Evolutionary conservation across 2,888 invertebrate genomes (phyloP).

Genomic region (Folsomia manolachei): DNA sequence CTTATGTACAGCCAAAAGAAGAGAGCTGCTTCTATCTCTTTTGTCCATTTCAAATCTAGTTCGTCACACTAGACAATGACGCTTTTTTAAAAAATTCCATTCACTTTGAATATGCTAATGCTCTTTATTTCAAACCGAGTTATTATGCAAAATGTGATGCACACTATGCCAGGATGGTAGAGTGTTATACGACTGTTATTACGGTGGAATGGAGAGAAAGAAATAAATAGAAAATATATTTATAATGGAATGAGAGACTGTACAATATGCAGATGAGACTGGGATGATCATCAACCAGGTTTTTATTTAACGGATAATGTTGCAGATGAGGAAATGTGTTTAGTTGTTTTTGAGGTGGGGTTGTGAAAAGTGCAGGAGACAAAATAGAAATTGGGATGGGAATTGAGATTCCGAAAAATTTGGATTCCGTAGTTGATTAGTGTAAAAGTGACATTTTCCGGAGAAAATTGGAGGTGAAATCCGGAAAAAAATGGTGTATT

Average conservation of each 20-base stretch:
- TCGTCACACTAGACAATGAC: constrained; percentile 11
- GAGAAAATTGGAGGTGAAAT: neutral
- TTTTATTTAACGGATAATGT: neutral
- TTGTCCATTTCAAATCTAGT: constrained; percentile 14
- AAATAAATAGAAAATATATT: too few relatives aligned
- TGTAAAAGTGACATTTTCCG: neutral
- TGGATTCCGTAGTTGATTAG: too few relatives aligned
- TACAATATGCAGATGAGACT: neutral
- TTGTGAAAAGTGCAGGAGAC: neutral
- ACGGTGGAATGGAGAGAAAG: neutral
- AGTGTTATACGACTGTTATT: neutral
- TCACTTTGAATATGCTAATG: constrained; percentile 15
- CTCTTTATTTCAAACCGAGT: neutral
- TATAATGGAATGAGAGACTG: too few relatives aligned
- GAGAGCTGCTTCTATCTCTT: constrained; percentile 10
- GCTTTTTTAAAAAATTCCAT: constrained; percentile 14
- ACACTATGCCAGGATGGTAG: neutral
- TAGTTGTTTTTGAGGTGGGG: neutral
- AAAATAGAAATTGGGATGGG: neutral
- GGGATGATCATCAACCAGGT: too few relatives aligned
- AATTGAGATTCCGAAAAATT: neutral
- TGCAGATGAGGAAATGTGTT: neutral
- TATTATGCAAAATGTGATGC: neutral
- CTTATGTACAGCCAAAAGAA: neutral
- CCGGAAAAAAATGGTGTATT: neutral